Evolutionary conservation across 2,797 vertebrate genomes (phyloP).

Genomic region (Threskiornis aethiopicus): DNA sequence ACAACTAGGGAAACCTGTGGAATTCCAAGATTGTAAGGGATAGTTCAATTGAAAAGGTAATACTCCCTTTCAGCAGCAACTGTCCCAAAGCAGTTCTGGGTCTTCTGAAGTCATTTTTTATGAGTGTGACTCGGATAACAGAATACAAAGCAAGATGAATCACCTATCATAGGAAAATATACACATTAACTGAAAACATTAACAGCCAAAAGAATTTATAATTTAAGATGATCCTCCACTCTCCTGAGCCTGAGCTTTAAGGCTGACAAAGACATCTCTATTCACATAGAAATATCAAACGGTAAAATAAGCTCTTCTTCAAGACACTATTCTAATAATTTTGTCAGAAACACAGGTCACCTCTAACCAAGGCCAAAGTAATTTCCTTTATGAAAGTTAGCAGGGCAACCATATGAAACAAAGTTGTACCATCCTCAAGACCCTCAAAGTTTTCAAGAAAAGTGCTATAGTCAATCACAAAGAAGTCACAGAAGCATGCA

Average conservation of each 20-base stretch:
- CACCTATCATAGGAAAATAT: background rate
- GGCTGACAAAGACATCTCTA: background rate
- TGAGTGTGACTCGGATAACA: background rate
- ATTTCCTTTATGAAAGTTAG: background rate
- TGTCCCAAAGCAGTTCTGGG: background rate
- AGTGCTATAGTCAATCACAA: background rate
- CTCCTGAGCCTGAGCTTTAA: background rate
- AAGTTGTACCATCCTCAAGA: background rate
- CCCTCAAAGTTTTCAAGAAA: background rate
- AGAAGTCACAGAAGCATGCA: fast-evolving
- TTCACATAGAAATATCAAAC: background rate
- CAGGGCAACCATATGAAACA: background rate
- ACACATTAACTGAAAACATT: background rate
- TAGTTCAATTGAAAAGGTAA: background rate
- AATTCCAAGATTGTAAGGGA: background rate
- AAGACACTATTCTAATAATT: background rate
- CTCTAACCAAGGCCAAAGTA: background rate
- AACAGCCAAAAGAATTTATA: background rate
- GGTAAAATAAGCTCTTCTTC: background rate
- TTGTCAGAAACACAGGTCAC: background rate
- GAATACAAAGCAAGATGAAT: background rate
- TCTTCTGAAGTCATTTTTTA: background rate
- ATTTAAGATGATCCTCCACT: background rate
- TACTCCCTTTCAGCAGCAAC: background rate
- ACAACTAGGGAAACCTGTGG: background rate